Conservation (phyloP, 2,797 vertebrate genomes). For the Onychomys leucogaster region DNA sequence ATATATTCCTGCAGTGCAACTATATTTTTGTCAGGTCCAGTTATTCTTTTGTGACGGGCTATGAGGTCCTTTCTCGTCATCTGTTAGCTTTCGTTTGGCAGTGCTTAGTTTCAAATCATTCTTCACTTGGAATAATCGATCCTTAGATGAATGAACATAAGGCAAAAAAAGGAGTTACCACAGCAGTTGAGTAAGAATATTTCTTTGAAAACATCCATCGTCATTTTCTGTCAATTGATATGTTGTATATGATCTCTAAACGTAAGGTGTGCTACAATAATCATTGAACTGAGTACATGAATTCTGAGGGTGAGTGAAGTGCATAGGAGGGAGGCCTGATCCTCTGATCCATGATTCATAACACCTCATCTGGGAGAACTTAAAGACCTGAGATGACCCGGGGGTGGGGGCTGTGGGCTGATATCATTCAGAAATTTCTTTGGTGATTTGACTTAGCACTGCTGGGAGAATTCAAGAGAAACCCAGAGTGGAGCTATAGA, state of each 20-base stretch:
- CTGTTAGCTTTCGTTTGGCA: conserved; percentile 51
- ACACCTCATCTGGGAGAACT: background rate
- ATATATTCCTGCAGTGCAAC: conserved; percentile 63
- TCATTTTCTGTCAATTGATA: background rate
- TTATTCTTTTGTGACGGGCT: conserved; percentile 56
- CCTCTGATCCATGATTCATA: background rate
- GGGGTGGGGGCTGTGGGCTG: background rate
- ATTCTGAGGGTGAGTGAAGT: background rate
- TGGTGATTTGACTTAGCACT: background rate
- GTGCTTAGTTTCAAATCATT: conserved; percentile 50
- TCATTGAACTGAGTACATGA: background rate
- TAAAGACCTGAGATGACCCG: background rate
- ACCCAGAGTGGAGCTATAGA: background rate
- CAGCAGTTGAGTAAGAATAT: background rate
- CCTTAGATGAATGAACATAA: background rate
- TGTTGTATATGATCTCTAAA: background rate
- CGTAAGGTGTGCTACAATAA: background rate
- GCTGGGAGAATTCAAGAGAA: background rate
- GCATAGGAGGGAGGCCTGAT: background rate
- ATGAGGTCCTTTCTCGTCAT: conserved; percentile 40
- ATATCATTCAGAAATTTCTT: background rate
- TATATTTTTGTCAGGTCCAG: conserved; percentile 58
- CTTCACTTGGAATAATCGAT: background rate
- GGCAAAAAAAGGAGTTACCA: background rate
- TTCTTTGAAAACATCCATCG: background rate